phyloP scores from a whole-genome alignment of 1,140 invertebrate species.

The Battus philenor region DNA sequence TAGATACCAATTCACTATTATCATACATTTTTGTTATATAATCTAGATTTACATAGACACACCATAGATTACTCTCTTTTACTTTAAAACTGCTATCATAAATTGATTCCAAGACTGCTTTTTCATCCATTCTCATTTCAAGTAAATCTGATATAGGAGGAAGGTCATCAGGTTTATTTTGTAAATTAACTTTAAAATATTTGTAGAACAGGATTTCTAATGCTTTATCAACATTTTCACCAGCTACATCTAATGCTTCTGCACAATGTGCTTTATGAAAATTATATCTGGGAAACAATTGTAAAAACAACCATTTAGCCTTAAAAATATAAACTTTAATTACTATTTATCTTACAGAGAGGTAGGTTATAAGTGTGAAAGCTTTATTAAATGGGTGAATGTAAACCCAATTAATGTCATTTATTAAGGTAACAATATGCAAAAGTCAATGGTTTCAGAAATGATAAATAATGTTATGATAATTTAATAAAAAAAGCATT shows the following conservation, averaged over 20 bases:
- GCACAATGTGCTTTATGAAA: constrained; percentile 84
- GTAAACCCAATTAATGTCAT: no score
- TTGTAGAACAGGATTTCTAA: constrained; percentile 82
- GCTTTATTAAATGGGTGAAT: no score
- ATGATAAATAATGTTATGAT: no score
- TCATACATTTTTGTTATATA: constrained; percentile 80
- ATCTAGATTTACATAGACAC: constrained; percentile 79
- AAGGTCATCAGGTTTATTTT: constrained; percentile 53
- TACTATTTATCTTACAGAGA: no score
- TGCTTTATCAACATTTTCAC: constrained; percentile 80
- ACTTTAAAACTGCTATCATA: constrained; percentile 82
- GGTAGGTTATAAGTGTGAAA: no score
- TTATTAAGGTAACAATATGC: background rate
- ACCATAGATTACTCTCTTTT: constrained; percentile 82
- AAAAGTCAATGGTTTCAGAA: no score
- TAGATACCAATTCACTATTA: constrained; percentile 58
- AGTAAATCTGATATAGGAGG: constrained; percentile 74
- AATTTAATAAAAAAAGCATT: no score
- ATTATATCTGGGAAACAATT: constrained; percentile 78
- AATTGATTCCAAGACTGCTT: constrained; percentile 83
- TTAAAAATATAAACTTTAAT: no score
- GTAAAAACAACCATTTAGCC: no score
- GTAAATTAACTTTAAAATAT: constrained; percentile 78
- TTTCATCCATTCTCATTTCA: constrained; percentile 82
- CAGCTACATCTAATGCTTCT: constrained; percentile 81